Base-by-base conservation (phyloP, 2,888 invertebrate genomes). In the Bombyx huttoni region DNA sequence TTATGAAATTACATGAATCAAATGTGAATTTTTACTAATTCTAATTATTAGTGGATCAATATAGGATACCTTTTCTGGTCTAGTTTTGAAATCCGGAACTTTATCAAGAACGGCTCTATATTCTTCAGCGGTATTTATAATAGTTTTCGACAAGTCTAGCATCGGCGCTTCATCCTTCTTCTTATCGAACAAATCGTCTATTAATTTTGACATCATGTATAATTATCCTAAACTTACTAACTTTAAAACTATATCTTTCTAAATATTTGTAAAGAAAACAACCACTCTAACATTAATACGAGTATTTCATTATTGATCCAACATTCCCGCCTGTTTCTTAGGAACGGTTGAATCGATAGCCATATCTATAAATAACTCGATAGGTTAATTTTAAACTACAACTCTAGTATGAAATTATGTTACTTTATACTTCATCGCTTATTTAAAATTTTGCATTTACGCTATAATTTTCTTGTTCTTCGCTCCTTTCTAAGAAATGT, bases 31-130 rank as follows among this genome's bases (percentile, higher is more conserved):
- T 24, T 24, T 24, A 24, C 24, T 24, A 24, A 24, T 2, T 5
- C 24, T 24, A 24, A 24, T 24, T 24, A 5, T 24, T 24, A 24
- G 24, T 24, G 24, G 24, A 24, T 24, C 24, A 24, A 24, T 24
- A 24, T 24, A 40, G 47, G 51, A 62, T 81, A 93, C 94, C 90
- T 95, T 96, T 71, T 96, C 96, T 0, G 95, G 92, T 60, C 95
- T 92, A 62, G 96, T 95, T 82, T 96, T 96, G 72, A 94, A 96
- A 75, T 97, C 97, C 0, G 96, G 96, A 10, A 96, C 94, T 83
- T 94, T 94, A 67, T 96, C 96, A 74, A 95, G 89, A 49, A 96
- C 90, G 54, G 92, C 92, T 65, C 94, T 91, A 62, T 95, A 94
- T 70, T 97, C 97, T 65, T 96, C 96, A 57, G 93, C 92, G 9